Base-by-base conservation (phyloP, 2,888 invertebrate genomes). In the Drosophila phalerata region DNA sequence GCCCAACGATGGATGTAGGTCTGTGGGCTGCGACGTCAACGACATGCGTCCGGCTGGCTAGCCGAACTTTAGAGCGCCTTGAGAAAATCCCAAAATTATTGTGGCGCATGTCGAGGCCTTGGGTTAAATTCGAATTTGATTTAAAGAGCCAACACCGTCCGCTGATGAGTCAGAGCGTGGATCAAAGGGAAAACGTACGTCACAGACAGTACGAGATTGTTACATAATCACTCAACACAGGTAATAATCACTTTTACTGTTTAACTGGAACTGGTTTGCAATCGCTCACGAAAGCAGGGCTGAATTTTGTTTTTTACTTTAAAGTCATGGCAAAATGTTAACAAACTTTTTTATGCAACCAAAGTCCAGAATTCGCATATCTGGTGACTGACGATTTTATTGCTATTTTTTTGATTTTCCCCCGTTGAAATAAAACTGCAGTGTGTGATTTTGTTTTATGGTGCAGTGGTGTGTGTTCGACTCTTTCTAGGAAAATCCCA, bases 81-180 rank as follows among this genome's bases (percentile, higher is more conserved):
- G 68, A 90, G 90, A 90, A 89, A 89, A 83, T 75, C 88, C 88
- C 89, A 88, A 90, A 90, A 64, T 75, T 77, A 74, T 81, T 70
- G 82, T 81, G 79, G 82, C 87, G 73, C 81, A 88, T 79, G 81
- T 76, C 73, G 81, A 62, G 90, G 82, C 90, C 90, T 86, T 86
- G 85, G 73, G 66, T 89, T 77, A 77, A 89, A 86, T 85, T 85
- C 49, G 66, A 88, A 64, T 90, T 86, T 87, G 73, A 87, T 90
- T 87, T 84, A 62, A 84, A 84, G 90, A 88, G 84, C 47, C 65
- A 74, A 76, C 67, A 17, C 11, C 17, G 32, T 30, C 22, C 25
- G 22, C 19, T 17, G 57, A 64, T 85, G 85, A 90, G 55, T 88
- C 90, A 90, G 22, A 25, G 30, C 13, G 15, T 38, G 37, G 60